A percentile compares a stretch with the other conserved stretches of the same genome.
phyloP scores from a whole-genome alignment of 2,113 vertebrate species.

The Megaptera novaeangliae region DNA sequence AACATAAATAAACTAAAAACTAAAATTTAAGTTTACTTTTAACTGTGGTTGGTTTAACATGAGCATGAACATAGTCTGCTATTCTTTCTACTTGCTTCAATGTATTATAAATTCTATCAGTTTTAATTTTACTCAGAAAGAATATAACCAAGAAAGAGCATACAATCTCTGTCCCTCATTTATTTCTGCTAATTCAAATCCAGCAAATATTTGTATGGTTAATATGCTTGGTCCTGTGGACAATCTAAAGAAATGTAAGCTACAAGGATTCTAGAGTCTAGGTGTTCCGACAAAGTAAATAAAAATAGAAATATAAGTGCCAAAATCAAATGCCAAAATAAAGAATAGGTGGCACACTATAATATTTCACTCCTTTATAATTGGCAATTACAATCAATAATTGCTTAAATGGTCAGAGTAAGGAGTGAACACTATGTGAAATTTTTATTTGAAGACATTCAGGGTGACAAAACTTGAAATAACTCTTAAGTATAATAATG shows the following conservation, averaged over 20 bases:
- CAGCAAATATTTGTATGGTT: background rate
- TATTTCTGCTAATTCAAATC: background rate
- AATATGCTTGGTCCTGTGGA: background rate
- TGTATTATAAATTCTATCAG: background rate
- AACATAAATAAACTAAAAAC: background rate
- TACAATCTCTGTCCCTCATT: background rate
- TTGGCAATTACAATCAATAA: background rate
- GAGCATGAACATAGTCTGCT: background rate
- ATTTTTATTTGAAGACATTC: background rate
- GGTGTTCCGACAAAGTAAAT: background rate
- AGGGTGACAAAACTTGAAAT: background rate
- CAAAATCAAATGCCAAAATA: background rate
- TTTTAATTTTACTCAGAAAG: background rate
- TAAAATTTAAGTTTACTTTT: background rate
- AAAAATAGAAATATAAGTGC: background rate
- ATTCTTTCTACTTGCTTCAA: background rate
- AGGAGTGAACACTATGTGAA: background rate
- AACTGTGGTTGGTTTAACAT: background rate
- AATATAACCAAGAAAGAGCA: background rate
- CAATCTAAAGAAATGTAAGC: background rate
- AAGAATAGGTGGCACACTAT: background rate
- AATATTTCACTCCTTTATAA: background rate
- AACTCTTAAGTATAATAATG: background rate
- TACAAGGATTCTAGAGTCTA: background rate
- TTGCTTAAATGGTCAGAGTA: background rate